phyloP scores from a whole-genome alignment of 1,140 invertebrate genomes.

The Drosophila suzukii region DNA sequence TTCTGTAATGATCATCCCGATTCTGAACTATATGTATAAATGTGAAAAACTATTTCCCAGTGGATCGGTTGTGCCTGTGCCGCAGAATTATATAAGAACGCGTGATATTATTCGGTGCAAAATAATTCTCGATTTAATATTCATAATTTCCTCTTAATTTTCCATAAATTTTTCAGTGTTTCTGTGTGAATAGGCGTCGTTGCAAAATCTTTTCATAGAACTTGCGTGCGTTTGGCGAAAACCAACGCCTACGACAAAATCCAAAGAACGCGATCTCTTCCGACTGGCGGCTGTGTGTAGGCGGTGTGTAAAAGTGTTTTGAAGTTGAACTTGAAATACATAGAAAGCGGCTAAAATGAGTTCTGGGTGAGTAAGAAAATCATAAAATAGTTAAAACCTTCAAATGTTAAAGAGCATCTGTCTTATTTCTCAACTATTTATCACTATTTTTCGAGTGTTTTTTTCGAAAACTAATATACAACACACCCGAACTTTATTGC shows the following conservation, averaged over 20 bases:
- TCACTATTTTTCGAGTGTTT: constrained; percentile 22
- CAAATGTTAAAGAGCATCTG: constrained; percentile 28
- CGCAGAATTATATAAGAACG: constrained; percentile 72
- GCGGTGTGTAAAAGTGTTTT: constrained; percentile 49
- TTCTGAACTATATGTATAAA: constrained; percentile 3
- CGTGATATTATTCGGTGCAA: constrained; percentile 64
- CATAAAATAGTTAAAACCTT: too few relatives aligned
- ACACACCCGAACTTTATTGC: constrained; percentile 21
- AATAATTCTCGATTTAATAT: constrained; percentile 35
- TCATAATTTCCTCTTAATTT: constrained; percentile 46
- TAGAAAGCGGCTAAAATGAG: constrained; percentile 55
- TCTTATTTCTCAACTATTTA: constrained; percentile 11
- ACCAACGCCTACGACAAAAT: constrained; percentile 61
- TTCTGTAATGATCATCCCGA: background rate
- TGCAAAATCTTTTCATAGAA: constrained; percentile 57
- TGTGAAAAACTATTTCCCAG: constrained; percentile 37
- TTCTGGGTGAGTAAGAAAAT: constrained; percentile 64
- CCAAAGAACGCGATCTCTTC: constrained; percentile 25
- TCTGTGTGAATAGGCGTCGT: constrained; percentile 64
- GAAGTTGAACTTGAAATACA: constrained; percentile 44
- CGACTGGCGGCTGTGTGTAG: constrained; percentile 32
- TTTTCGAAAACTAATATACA: constrained; percentile 19
- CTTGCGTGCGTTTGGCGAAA: constrained; percentile 50
- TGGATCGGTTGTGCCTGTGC: constrained; percentile 21
- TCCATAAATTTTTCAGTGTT: constrained; percentile 71